Evolutionary conservation across 2,113 vertebrate species (phyloP).

Genomic region (Brachyistius frenatus): DNA sequence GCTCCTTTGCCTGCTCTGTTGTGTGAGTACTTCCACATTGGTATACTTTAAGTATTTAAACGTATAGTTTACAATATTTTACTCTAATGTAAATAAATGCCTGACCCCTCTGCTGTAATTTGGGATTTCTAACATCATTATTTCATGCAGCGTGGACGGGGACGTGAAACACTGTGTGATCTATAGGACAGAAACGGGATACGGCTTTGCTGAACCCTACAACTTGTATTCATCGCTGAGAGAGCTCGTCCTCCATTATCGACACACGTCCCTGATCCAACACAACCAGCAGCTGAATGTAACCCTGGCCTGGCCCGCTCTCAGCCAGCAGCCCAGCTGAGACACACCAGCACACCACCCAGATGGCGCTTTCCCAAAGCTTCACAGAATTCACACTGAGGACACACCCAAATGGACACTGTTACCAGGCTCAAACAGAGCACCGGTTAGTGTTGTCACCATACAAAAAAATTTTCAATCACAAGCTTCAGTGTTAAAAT

Average conservation of each 20-base stretch:
- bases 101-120: neutral
- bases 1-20: slow-evolving; percentile 97
- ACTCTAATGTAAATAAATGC: neutral
- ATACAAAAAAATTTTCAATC: neutral
- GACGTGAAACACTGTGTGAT: slow-evolving; percentile 99
- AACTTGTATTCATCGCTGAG: slow-evolving; percentile 94
- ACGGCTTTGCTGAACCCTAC: slow-evolving; percentile 97
- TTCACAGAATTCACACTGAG: slow-evolving; percentile 41
- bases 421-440: slow-evolving; percentile 37
- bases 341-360: slow-evolving; percentile 68
- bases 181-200: slow-evolving; percentile 96
- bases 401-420: slow-evolving; percentile 39
- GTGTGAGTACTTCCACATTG: slow-evolving; percentile 87
- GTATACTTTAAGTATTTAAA: neutral
- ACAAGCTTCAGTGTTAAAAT: slow-evolving; percentile 21
- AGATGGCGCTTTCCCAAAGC: slow-evolving; percentile 58
- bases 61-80: neutral
- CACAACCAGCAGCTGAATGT: slow-evolving; percentile 99
- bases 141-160: slow-evolving; percentile 88
- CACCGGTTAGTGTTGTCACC: slow-evolving; percentile 35
- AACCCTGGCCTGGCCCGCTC: slow-evolving; percentile 97
- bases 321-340: slow-evolving; percentile 89
- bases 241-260: slow-evolving; percentile 98
- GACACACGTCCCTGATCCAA: slow-evolving; percentile 97
- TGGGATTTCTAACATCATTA: neutral